These are phyloP conservation scores for Callipepla squamata DNA, from an alignment of 2,113 vertebrate species.

Conservation along the genomic window DNA sequence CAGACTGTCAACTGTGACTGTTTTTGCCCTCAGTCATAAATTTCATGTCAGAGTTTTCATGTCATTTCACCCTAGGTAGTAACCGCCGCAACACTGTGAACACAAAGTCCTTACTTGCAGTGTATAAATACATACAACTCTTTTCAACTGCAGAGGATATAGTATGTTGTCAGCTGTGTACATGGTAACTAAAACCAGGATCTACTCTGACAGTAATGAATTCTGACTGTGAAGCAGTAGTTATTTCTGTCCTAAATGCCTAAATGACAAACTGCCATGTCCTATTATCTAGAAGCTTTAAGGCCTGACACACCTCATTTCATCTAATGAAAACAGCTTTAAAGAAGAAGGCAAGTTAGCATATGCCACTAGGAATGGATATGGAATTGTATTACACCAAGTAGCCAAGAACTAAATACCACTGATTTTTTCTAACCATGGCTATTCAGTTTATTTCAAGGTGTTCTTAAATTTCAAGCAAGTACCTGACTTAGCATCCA, in stretches of 20 bases:
- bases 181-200: not conserved
- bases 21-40: not conserved
- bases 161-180: not conserved
- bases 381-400: constrained; percentile 1
- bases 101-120: not conserved
- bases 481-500: not conserved
- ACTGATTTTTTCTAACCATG: not conserved
- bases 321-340: constrained; percentile 35
- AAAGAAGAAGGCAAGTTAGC: constrained; percentile 47
- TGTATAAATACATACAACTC: not conserved
- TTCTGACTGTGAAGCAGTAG: not conserved
- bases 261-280: constrained; percentile 64
- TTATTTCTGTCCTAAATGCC: constrained; percentile 64
- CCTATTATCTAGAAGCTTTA: constrained; percentile 48
- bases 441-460: not conserved
- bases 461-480: not conserved
- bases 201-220: constrained; percentile 17
- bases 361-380: constrained; percentile 1
- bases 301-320: constrained; percentile 54
- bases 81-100: not conserved
- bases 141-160: not conserved
- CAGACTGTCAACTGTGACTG: not conserved
- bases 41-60: not conserved
- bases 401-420: not conserved
- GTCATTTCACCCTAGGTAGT: not conserved